Conservation (phyloP, 2,888 invertebrate genomes). For the Ichneumon xanthorius region DNA sequence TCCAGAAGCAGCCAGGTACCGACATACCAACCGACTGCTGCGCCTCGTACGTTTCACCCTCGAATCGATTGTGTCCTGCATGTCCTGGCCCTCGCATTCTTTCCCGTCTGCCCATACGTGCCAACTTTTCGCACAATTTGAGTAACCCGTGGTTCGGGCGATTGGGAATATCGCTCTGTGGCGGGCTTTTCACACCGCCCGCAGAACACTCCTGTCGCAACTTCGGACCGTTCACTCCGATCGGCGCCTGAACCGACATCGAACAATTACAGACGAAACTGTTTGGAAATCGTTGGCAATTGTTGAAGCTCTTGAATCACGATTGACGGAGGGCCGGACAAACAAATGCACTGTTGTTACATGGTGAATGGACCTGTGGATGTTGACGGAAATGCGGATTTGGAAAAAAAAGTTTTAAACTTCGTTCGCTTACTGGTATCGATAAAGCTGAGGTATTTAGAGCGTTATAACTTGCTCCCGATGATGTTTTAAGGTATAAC, state of each 20-base stretch:
- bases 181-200: neutral
- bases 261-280: neutral
- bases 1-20: constrained; percentile 31
- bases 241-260: neutral
- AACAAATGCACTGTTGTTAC: neutral
- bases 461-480: neutral
- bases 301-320: neutral
- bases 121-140: neutral
- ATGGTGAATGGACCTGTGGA: neutral
- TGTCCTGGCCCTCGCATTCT: constrained; percentile 5
- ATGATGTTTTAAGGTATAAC: too few species aligned
- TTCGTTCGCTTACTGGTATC: neutral
- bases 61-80: constrained; percentile 30
- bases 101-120: neutral
- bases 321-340: neutral
- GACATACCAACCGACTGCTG: constrained; percentile 22
- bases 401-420: neutral
- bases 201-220: neutral
- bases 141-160: neutral
- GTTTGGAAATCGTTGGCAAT: neutral
- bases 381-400: neutral
- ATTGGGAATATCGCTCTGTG: neutral
- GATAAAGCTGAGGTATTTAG: neutral
- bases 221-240: neutral
- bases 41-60: constrained; percentile 4